Conservation (phyloP, 2,113 vertebrate genomes). For the Oreotrochilus melanogaster region DNA sequence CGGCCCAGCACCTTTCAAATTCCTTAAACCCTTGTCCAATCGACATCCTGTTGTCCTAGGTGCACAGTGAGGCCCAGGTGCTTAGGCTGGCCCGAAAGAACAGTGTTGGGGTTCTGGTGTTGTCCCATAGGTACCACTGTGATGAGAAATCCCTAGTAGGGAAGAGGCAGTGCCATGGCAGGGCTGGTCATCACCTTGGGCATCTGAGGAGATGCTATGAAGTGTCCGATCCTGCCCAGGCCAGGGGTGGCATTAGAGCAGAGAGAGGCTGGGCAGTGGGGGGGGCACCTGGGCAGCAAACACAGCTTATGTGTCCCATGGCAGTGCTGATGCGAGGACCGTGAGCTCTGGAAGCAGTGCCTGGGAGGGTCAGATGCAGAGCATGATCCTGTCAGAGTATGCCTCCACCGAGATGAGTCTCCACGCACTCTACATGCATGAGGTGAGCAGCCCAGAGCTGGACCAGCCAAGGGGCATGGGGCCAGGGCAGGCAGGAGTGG, state of each 20-base stretch:
- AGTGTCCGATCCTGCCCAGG: neutral
- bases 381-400: conserved; percentile 93
- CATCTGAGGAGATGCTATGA: neutral
- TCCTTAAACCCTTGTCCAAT: neutral
- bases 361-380: conserved; percentile 95
- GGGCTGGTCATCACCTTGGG: neutral
- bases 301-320: neutral
- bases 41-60: neutral
- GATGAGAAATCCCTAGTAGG: neutral
- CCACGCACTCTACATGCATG: conserved; percentile 96
- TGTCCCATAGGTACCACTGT: neutral
- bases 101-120: neutral
- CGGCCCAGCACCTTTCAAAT: neutral
- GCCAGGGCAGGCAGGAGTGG: neutral
- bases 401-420: conserved; percentile 99
- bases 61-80: neutral
- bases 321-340: conserved; percentile 89
- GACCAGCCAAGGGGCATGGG: neutral
- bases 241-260: neutral
- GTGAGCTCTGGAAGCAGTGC: conserved; percentile 95
- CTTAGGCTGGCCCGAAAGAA: neutral
- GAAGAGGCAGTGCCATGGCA: neutral
- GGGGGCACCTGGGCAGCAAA: neutral
- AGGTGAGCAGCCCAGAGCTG: conserved; percentile 80
- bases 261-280: neutral